phyloP scores from a whole-genome alignment of 2,888 invertebrate species.

The Rotaria sp. region DNA sequence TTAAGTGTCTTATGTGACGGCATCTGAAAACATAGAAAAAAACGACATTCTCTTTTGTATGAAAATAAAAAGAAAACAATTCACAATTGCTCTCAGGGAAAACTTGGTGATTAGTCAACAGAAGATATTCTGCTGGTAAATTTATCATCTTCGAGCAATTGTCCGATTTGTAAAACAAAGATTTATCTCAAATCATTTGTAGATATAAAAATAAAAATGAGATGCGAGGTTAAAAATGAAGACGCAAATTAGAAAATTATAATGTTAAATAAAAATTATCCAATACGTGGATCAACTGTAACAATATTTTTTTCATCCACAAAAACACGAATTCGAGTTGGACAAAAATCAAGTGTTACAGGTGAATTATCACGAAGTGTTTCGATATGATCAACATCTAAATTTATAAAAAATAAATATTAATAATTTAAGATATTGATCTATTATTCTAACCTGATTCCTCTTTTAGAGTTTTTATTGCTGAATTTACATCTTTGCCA shows the following conservation, averaged over 20 bases:
- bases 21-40: constrained; percentile 17
- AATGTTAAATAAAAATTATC: not conserved
- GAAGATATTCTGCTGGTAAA: not conserved
- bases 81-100: not conserved
- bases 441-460: not conserved
- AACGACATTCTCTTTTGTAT: too few relatives aligned
- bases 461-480: not conserved
- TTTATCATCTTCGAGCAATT: not conserved
- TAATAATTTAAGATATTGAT: not conserved
- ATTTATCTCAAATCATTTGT: too few relatives aligned
- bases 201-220: too few relatives aligned
- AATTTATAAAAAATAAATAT: not conserved
- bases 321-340: not conserved
- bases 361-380: not conserved
- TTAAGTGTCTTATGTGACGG: constrained; percentile 39
- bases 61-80: too few relatives aligned
- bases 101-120: not conserved
- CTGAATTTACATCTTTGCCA: not conserved
- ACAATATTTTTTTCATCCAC: not conserved
- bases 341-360: not conserved
- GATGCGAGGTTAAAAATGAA: too few relatives aligned
- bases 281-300: not conserved
- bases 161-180: too few relatives aligned
- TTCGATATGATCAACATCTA: not conserved
- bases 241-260: too few relatives aligned